Conservation (phyloP, 1,140 invertebrate genomes). For the Helicoverpa armigera region DNA sequence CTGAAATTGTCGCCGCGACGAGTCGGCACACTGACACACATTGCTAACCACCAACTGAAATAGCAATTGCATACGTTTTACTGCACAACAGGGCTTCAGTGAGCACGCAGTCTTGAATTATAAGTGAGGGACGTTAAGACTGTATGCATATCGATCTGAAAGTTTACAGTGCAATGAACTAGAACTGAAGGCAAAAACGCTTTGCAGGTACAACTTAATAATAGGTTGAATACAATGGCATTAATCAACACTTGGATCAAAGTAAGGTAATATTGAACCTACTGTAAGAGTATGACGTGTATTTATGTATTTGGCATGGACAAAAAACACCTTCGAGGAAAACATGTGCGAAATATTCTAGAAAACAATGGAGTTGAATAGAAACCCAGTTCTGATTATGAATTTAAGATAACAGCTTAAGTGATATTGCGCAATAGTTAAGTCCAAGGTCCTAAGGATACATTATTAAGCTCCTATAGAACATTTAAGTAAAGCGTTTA, state of each 20-base stretch:
- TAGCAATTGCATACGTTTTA: constrained; percentile 57
- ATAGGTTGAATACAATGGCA: not conserved
- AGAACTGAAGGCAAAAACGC: not conserved
- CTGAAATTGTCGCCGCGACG: constrained; percentile 73
- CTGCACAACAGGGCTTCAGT: constrained; percentile 38
- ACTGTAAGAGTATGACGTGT: constrained; percentile 6
- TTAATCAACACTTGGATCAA: constrained; percentile 11
- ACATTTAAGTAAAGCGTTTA: not conserved
- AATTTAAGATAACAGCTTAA: constrained; percentile 14
- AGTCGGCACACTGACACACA: constrained; percentile 76
- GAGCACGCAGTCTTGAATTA: constrained; percentile 19
- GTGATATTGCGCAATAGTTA: constrained; percentile 15
- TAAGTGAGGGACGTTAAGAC: not conserved
- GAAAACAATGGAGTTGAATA: constrained; percentile 13
- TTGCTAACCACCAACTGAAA: constrained; percentile 61
- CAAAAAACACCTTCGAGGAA: constrained; percentile 26
- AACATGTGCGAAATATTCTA: constrained; percentile 9
- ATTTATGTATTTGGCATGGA: not conserved
- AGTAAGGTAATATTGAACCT: constrained; percentile 9
- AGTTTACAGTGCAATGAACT: constrained; percentile 20
- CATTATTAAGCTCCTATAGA: not conserved
- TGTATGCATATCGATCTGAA: constrained; percentile 26
- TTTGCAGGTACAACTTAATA: not conserved
- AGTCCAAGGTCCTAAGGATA: not conserved
- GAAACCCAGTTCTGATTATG: constrained; percentile 11